Percentiles rank a stretch among this genome's conserved stretches.
These are phyloP conservation scores for Drosophila sulfurigaster DNA, from an alignment of 1,140 invertebrate species.

Conservation along the genomic window DNA sequence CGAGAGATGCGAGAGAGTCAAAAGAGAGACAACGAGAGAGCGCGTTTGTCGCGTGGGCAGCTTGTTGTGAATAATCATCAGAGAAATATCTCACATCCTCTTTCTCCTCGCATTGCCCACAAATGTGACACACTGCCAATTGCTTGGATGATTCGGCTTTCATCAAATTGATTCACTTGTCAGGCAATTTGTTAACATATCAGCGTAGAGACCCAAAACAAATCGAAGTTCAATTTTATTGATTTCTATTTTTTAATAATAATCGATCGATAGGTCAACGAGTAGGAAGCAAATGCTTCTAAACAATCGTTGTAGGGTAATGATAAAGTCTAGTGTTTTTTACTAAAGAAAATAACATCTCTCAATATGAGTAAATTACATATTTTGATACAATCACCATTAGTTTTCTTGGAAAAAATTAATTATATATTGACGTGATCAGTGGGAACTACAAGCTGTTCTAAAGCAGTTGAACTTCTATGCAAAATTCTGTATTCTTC, in stretches of 20 bases:
- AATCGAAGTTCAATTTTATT: too few species aligned
- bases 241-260: too few species aligned
- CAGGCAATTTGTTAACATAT: neutral
- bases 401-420: neutral
- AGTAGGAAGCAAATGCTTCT: too few species aligned
- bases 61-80: conserved; percentile 24
- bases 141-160: neutral
- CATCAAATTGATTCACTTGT: conserved; percentile 10
- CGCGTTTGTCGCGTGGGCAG: neutral
- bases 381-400: neutral
- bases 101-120: conserved; percentile 2
- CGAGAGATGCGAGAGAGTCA: neutral
- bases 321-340: too few species aligned
- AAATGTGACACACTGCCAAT: conserved; percentile 29
- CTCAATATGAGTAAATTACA: too few species aligned
- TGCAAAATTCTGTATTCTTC: neutral
- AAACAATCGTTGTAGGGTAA: too few species aligned
- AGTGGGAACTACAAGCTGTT: neutral
- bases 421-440: neutral
- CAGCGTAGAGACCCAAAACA: too few species aligned
- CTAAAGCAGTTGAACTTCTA: neutral
- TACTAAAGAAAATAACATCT: too few species aligned
- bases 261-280: too few species aligned
- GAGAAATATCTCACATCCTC: neutral
- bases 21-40: conserved; percentile 1